Evolutionary conservation across 2,113 vertebrate species (phyloP).

Genomic region (Hoplias malabaricus): DNA sequence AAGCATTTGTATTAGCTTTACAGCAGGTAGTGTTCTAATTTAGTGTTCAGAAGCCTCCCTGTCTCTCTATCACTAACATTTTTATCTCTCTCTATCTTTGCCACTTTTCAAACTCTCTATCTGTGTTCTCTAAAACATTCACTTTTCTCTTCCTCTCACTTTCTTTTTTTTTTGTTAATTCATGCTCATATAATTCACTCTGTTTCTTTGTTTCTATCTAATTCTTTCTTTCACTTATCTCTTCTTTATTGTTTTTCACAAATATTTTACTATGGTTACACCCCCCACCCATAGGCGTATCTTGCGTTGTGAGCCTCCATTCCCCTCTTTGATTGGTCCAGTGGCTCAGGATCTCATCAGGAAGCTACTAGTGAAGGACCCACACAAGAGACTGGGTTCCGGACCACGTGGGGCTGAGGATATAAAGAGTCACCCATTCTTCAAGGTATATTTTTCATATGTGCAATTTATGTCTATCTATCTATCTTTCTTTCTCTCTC

Average conservation of each 20-base stretch:
- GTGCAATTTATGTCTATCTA: no score
- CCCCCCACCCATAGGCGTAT: slow-evolving; percentile 75
- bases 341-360: slow-evolving; percentile 85
- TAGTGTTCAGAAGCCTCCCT: not conserved
- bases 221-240: not conserved
- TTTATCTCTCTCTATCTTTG: not conserved
- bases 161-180: not conserved
- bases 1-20: slow-evolving; percentile 20
- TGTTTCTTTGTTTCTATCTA: not conserved
- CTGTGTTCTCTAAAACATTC: not conserved
- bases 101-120: not conserved
- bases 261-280: not conserved
- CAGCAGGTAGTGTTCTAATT: not conserved
- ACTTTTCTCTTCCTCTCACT: not conserved
- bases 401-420: slow-evolving; percentile 83
- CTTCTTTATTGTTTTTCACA: not conserved
- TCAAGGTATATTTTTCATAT: slow-evolving; percentile 77
- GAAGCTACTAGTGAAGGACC: slow-evolving; percentile 85
- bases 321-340: slow-evolving; percentile 80
- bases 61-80: not conserved
- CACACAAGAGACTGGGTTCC: slow-evolving; percentile 84
- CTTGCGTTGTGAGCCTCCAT: slow-evolving; percentile 86
- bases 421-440: slow-evolving; percentile 86
- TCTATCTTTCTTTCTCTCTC: not conserved
- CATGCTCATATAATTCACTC: not conserved